Conservation (phyloP, 1,140 invertebrate genomes). For the Olivierus martensii region DNA sequence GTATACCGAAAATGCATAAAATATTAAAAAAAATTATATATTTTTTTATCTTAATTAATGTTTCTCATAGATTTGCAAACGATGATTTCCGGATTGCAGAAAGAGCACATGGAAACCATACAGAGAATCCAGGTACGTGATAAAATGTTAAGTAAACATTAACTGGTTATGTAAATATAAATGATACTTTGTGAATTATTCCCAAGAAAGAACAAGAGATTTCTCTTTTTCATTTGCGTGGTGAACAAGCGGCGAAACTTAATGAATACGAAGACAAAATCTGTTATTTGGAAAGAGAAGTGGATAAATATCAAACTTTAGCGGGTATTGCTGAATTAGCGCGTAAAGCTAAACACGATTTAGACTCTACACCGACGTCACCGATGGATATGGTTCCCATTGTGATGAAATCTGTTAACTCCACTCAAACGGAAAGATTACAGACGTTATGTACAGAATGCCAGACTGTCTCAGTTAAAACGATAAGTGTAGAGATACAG, state of each 20-base stretch:
- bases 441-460: background rate
- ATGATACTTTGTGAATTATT: background rate
- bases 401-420: background rate
- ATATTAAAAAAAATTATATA: too few species aligned
- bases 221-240: constrained; percentile 21
- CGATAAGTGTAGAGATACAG: background rate
- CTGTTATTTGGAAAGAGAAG: constrained; percentile 30
- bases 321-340: constrained; percentile 24
- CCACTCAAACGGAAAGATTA: background rate
- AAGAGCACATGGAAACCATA: constrained; percentile 29
- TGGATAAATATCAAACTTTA: constrained; percentile 30
- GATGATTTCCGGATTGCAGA: constrained; percentile 29
- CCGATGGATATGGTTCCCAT: background rate
- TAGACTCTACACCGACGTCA: constrained; percentile 8
- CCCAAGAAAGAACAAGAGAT: constrained; percentile 15
- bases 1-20: too few species aligned
- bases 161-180: background rate
- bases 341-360: constrained; percentile 14
- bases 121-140: constrained; percentile 21
- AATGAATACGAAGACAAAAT: constrained; percentile 30
- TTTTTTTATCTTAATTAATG: too few species aligned
- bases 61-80: constrained; percentile 29
- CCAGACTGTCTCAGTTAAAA: background rate
- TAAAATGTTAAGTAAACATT: background rate
- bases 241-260: constrained; percentile 30